Evolutionary conservation across 2,888 invertebrate genomes (phyloP), one percentile per base, ranked within the genome.

Genomic region (Tetranychus piercei): DNA sequence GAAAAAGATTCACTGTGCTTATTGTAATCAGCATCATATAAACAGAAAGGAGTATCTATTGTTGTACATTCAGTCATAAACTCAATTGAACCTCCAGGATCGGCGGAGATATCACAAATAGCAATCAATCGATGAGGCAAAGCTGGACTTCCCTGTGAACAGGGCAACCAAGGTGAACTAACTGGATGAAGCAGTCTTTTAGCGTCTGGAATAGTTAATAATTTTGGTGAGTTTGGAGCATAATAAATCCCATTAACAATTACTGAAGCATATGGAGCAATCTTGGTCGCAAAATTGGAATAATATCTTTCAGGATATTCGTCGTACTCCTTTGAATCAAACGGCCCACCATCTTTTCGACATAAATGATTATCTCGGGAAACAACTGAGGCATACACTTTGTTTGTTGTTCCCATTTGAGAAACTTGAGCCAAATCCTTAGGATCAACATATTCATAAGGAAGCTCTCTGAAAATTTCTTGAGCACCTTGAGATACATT

Each of bases 1-100:
- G 91, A 92, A 83, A 95, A 95, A 82, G 92, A 90, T 80, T 74
- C 55, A 64, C 55, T 73, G 64, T 44, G 73, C 81, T 95, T 95
- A 82, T 99, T 96, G 77, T 94, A 88, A 82, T 99, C 95, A 7
- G 99, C 97, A 81, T 99, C 97, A 81, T 99, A 99, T n/a, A 99
- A 86, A 81, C 94, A 95, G 84, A 99, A 99, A 0, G 99, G 99
- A 3, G 93, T 95, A 81, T 99, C 99, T 76, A 99, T 99, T 1
- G 97, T 99, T 0, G 99, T 99, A 82, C 97, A 99, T 81, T 97
- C 97, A 80, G 94, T 94, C 97, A 99, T 97, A 82, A 99, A 99
- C 83, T 99, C 97, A 75, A 97, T 95, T 66, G 94, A 94, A 75
- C 95, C 94, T 0, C 97, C 96, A 0, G 99, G 99, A 84, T 99